Evolutionary conservation across 2,888 invertebrate genomes (phyloP).

Genomic region (Timandra comae): DNA sequence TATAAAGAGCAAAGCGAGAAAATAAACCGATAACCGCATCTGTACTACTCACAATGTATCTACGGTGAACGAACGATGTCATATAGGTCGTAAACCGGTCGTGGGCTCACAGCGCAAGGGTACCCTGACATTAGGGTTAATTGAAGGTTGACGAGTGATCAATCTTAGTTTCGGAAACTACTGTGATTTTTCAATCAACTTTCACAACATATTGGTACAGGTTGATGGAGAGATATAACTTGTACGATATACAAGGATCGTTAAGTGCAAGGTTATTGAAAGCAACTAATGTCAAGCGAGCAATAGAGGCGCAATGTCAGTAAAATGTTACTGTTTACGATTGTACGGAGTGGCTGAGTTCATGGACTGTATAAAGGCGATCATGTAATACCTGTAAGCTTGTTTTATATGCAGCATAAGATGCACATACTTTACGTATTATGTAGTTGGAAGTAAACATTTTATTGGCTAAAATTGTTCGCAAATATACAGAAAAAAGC

Average conservation of each 20-base stretch:
- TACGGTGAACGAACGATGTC: conserved; percentile 60
- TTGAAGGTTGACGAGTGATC: conserved; percentile 39
- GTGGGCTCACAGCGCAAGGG: conserved; percentile 44
- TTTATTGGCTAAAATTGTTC: too few relatives aligned
- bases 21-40: conserved; percentile 69
- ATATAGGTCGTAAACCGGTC: conserved; percentile 57
- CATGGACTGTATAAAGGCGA: conserved; percentile 35
- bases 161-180: conserved; percentile 23
- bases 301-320: conserved; percentile 55
- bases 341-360: conserved; percentile 50
- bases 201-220: conserved; percentile 20
- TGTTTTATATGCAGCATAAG: conserved; percentile 2
- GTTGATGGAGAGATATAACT: conserved; percentile 33
- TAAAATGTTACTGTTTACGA: conserved; percentile 67
- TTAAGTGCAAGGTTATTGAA: conserved; percentile 44
- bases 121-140: conserved; percentile 38
- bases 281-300: conserved; percentile 47
- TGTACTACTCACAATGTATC: conserved; percentile 50
- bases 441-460: too few relatives aligned
- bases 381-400: conserved; percentile 20
- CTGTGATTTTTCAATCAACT: conserved; percentile 16
- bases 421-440: too few relatives aligned
- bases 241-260: conserved; percentile 36
- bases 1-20: conserved; percentile 70
- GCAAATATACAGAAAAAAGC: too few relatives aligned